Base-by-base conservation (phyloP, 2,113 vertebrate species). In the Tyrannus savana region DNA sequence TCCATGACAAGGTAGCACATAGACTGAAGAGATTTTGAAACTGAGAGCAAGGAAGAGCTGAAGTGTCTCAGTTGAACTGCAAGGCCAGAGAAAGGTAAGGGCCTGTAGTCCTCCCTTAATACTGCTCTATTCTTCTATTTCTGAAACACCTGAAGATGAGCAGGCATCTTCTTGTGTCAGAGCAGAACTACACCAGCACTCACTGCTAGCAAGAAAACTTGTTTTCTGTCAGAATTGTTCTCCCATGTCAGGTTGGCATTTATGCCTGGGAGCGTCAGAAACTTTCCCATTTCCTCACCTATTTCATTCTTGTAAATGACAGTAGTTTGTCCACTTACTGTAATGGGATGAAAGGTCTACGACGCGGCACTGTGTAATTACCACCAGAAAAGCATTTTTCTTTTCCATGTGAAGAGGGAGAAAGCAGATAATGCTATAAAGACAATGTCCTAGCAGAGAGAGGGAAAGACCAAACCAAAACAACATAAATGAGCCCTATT, bases 351-450 rank as follows among this genome's bases (percentile, higher is more conserved):
- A 97, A 97, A 96, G 96, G 80, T 83, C 77, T 75, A 78, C 90
- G 95, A 66, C 5, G 10, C 30, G 4, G 80, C 87, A 96, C 83
- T 62, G 62, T 92, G 77, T 93, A 95, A 97, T 96, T 97, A 96
- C 90, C 46, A 94, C 74, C 91, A 95, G 60, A 92, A 97, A 94
- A 93, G 69, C 67, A 49, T 82, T 89, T 93, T 84, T 78, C 60
- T 79, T 77, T 95, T 62, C 64, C 62, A 76, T 35, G 64, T 90
- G 47, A 94, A 97, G 81, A 77, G 76, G 49, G 87, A 96, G 75
- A 95, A 97, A 46, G 49, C 56, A 89, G 95, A 90, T 95, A 97
- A 96, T 94, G 74, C 90, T 97, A 97, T 95, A 94, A 96, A 95
- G 95, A 96, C 93, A 96, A 90, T 31, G 18, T 49, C 55, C 80